These are phyloP conservation scores for Perithous albicinctus DNA, from an alignment of 2,888 invertebrate genomes.

Conservation along the genomic window DNA sequence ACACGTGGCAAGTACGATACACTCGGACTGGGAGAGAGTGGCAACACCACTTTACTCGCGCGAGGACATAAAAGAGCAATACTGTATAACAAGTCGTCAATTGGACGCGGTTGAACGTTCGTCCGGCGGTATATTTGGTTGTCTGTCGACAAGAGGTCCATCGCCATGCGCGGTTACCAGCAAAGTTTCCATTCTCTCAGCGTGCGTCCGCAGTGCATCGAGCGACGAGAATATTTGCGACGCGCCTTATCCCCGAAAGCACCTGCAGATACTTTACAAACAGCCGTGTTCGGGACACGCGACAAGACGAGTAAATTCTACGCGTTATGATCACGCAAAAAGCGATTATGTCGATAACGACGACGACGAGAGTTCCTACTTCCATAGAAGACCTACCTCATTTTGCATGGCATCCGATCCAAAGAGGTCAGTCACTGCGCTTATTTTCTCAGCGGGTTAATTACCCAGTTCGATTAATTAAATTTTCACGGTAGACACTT, in stretches of 20 bases:
- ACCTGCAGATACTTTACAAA: constrained; percentile 79
- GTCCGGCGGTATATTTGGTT: constrained; percentile 92
- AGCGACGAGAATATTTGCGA: constrained; percentile 95
- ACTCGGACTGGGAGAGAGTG: constrained; percentile 84
- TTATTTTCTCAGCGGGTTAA: background rate
- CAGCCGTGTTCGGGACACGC: constrained; percentile 80
- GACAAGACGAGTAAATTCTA: constrained; percentile 18
- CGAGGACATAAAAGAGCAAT: constrained; percentile 96
- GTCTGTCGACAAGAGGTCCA: constrained; percentile 91
- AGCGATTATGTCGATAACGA: constrained; percentile 80
- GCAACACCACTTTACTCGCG: constrained; percentile 91
- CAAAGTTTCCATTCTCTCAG: constrained; percentile 91
- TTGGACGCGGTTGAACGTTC: constrained; percentile 91
- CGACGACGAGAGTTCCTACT: constrained; percentile 90
- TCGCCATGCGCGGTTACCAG: constrained; percentile 88
- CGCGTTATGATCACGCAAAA: constrained; percentile 75
- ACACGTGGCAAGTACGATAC: constrained; percentile 86
- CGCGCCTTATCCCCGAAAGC: constrained; percentile 90
- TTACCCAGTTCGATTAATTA: background rate
- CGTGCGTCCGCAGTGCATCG: constrained; percentile 94
- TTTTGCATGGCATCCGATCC: constrained; percentile 90
- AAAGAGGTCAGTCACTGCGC: constrained; percentile 85
- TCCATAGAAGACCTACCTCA: constrained; percentile 91
- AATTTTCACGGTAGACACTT: too few species aligned
- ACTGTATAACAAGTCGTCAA: constrained; percentile 96